These are phyloP conservation scores for Thymallus thymallus DNA, from an alignment of 2,113 vertebrate species.

Conservation along the genomic window DNA sequence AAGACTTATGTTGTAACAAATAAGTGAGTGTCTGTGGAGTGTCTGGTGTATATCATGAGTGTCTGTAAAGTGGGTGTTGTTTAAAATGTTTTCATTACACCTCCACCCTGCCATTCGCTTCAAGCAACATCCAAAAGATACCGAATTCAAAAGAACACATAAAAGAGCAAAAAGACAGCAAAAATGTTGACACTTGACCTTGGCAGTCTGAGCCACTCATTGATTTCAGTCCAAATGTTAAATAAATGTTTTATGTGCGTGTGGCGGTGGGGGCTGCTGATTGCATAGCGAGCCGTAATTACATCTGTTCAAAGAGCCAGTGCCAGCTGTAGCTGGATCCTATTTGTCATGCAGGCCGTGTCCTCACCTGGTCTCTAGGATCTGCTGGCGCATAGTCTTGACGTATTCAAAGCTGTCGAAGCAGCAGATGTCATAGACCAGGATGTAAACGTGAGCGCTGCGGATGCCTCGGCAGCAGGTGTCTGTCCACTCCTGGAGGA, in stretches of 20 bases:
- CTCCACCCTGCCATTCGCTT: too few species aligned
- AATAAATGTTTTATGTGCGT: not conserved
- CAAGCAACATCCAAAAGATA: not conserved
- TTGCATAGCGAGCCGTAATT: not conserved
- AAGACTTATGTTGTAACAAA: not conserved
- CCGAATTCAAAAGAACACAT: not conserved
- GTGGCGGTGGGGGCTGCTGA: not conserved
- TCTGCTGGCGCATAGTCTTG: conserved; percentile 91
- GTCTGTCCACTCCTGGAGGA: conserved; percentile 87
- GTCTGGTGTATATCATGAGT: too few species aligned
- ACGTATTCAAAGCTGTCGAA: conserved; percentile 93
- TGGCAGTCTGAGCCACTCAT: not conserved
- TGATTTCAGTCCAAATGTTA: not conserved
- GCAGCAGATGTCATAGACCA: conserved; percentile 94
- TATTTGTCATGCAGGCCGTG: conserved; percentile 6
- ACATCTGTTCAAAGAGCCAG: not conserved
- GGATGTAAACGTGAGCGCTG: conserved; percentile 89
- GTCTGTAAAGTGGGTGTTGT: too few species aligned
- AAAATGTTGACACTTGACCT: not conserved
- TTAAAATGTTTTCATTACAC: too few species aligned
- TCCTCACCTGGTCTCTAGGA: conserved; percentile 84
- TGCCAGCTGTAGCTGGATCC: not conserved
- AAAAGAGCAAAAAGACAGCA: not conserved
- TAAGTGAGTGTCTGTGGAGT: not conserved
- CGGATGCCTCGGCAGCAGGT: conserved; percentile 85